Percentiles rank a stretch among this genome's conserved stretches.
phyloP scores from a whole-genome alignment of 2,113 vertebrate genomes.

The Pungitius pungitius region DNA sequence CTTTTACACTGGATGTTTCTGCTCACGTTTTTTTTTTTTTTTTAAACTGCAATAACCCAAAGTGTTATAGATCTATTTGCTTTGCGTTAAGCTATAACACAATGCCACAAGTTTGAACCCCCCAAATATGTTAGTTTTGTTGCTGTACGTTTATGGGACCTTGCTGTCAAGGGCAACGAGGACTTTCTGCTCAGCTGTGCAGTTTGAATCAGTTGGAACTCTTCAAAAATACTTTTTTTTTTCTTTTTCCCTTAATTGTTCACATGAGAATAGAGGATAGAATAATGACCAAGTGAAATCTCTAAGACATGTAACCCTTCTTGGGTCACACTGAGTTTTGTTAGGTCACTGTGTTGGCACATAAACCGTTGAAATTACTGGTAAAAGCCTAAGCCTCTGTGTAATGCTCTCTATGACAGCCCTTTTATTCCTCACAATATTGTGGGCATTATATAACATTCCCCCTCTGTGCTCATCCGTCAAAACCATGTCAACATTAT shows the following conservation, averaged over 20 bases:
- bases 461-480: constrained; percentile 40
- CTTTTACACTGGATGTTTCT: not conserved
- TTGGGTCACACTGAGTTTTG: constrained; percentile 31
- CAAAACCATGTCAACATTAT: constrained; percentile 59
- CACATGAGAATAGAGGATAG: not conserved
- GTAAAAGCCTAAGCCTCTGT: constrained; percentile 50
- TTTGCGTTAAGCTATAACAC: not conserved
- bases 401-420: constrained; percentile 50
- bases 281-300: constrained; percentile 7
- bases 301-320: constrained; percentile 15
- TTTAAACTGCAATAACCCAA: not conserved
- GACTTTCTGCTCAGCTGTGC: not conserved
- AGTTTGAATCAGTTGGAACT: not conserved
- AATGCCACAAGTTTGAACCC: not conserved
- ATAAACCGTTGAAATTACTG: constrained; percentile 59
- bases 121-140: not conserved
- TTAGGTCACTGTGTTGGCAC: constrained; percentile 55
- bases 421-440: constrained; percentile 53
- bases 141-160: not conserved
- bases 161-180: not conserved
- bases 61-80: not conserved
- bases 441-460: constrained; percentile 67
- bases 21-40: not conserved
- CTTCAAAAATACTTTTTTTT: too few relatives aligned
- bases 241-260: not conserved